These are phyloP conservation scores for Probaryconus sp. DNA, from an alignment of 1,140 invertebrate species.

Conservation along the genomic window DNA sequence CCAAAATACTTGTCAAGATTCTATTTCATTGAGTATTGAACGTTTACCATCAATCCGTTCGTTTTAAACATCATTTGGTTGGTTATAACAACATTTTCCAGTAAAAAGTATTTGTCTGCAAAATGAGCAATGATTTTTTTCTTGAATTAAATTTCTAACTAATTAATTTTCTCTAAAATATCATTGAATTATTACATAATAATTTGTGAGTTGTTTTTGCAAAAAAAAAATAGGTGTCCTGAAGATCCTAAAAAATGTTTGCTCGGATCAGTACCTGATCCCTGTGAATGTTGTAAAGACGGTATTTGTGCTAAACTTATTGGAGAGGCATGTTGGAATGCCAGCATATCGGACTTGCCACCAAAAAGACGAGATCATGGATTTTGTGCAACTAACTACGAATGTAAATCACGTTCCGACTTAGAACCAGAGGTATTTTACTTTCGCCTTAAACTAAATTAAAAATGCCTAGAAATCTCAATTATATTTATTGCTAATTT, in stretches of 20 bases:
- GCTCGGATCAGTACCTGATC: constrained; percentile 77
- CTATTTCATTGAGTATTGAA: too few relatives aligned
- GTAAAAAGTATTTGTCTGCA: too few relatives aligned
- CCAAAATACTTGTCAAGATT: too few relatives aligned
- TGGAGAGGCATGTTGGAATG: constrained; percentile 80
- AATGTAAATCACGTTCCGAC: constrained; percentile 68
- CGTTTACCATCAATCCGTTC: too few relatives aligned
- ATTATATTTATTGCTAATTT: neutral
- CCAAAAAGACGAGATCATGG: constrained; percentile 66
- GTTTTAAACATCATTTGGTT: too few relatives aligned
- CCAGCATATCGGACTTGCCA: constrained; percentile 64
- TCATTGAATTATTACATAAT: too few relatives aligned
- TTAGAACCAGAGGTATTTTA: constrained; percentile 66
- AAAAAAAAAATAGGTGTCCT: constrained; percentile 63
- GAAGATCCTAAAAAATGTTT: constrained; percentile 70
- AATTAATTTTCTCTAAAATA: too few relatives aligned
- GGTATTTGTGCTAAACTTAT: constrained; percentile 79
- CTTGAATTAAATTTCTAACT: constrained; percentile 11
- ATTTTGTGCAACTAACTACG: constrained; percentile 69
- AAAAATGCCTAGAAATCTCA: neutral
- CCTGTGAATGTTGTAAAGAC: constrained; percentile 79
- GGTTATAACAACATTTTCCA: too few relatives aligned
- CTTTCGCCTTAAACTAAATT: neutral
- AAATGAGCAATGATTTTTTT: neutral
- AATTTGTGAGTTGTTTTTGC: constrained; percentile 12